Evolutionary conservation across 2,797 vertebrate species (phyloP).

Genomic region (Phataginus tricuspis): DNA sequence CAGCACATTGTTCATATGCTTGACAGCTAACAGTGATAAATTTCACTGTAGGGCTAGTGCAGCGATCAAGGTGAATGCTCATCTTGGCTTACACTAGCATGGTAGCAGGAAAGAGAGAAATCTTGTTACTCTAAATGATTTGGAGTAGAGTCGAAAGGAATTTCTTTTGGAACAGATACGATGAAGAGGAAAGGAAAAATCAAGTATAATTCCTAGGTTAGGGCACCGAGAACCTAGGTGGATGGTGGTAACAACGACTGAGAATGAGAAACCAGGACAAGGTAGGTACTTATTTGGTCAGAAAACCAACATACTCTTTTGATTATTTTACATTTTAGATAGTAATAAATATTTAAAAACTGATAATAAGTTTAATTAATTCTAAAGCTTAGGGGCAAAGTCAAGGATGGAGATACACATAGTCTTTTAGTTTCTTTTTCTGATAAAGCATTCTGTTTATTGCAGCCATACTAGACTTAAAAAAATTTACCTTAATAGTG

Average conservation of each 20-base stretch:
- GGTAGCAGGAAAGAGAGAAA: not conserved
- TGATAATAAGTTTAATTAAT: not conserved
- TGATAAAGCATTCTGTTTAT: not conserved
- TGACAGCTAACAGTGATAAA: not conserved
- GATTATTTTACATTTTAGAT: not conserved
- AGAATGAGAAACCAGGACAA: too few relatives aligned
- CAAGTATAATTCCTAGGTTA: not conserved
- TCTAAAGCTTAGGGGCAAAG: not conserved
- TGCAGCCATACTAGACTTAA: not conserved
- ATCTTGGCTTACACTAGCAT: not conserved
- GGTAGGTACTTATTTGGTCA: not conserved
- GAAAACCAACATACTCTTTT: not conserved
- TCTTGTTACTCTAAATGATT: not conserved
- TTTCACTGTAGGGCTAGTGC: not conserved
- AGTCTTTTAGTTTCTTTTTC: not conserved
- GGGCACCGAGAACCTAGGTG: not conserved
- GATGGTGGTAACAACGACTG: not conserved
- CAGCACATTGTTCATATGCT: rapidly evolving
- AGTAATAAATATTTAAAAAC: not conserved
- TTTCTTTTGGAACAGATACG: not conserved
- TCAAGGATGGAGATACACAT: not conserved
- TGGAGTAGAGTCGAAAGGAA: not conserved
- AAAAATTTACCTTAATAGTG: not conserved
- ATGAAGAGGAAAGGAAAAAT: not conserved
- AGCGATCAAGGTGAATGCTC: not conserved